A percentile compares a stretch with the other conserved stretches of the same genome.
Conservation (phyloP, 2,888 invertebrate species). For the Heliconius sara region DNA sequence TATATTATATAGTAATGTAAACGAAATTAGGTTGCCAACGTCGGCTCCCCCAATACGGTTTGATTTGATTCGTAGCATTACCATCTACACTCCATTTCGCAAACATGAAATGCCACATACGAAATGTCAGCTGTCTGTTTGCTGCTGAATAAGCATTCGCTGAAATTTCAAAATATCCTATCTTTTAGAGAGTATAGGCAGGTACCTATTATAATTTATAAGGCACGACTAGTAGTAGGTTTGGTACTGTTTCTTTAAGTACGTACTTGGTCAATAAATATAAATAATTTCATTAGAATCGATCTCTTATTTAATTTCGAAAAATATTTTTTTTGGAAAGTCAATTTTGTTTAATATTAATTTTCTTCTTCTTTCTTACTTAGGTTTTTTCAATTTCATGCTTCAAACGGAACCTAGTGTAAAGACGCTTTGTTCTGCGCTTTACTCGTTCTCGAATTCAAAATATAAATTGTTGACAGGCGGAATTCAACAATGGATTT, state of each 20-base stretch:
- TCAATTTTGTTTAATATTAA: background rate
- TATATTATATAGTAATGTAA: slow-evolving; percentile 1
- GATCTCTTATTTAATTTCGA: too few species aligned
- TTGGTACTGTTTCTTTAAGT: background rate
- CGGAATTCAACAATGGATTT: too few species aligned
- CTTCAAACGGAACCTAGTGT: too few species aligned
- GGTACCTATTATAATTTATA: background rate
- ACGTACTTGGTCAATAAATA: background rate
- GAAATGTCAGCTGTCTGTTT: slow-evolving; percentile 41
- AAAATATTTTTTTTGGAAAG: background rate
- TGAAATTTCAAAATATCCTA: background rate
- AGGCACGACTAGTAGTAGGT: too few species aligned
- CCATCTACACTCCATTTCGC: slow-evolving; percentile 59
- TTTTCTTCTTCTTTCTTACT: background rate
- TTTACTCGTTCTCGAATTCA: too few species aligned
- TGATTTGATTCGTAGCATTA: slow-evolving; percentile 47
- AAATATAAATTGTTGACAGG: too few species aligned
- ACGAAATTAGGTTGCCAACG: slow-evolving; percentile 12
- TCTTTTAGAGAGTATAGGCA: background rate
- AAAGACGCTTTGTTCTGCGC: too few species aligned
- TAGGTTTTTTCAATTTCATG: too few species aligned
- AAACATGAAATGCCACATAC: slow-evolving; percentile 65
- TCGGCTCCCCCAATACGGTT: slow-evolving; percentile 29
- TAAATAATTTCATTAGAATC: background rate
- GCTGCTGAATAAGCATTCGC: slow-evolving; percentile 5